phyloP scores from a whole-genome alignment of 2,888 invertebrate species.

The Brenthis daphne region DNA sequence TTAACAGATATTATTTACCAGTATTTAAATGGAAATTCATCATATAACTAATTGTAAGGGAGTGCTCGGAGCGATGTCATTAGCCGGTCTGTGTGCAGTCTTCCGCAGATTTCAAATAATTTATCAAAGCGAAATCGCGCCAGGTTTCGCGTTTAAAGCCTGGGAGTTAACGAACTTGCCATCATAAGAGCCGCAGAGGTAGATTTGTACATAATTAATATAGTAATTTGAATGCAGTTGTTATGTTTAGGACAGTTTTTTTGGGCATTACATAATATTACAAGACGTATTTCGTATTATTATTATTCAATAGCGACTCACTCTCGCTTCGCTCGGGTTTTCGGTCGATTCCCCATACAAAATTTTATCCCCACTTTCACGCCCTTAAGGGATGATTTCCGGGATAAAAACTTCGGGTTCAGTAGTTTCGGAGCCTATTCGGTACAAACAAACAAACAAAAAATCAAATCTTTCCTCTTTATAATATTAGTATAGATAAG shows the following conservation, averaged over 20 bases:
- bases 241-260: background rate
- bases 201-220: background rate
- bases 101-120: constrained; percentile 24
- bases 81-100: constrained; percentile 23
- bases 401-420: too few species aligned
- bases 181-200: constrained; percentile 5
- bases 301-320: too few species aligned
- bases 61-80: constrained; percentile 17
- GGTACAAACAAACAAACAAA: too few species aligned
- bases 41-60: constrained; percentile 20
- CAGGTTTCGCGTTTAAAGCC: constrained; percentile 18
- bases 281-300: too few species aligned
- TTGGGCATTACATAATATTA: too few species aligned
- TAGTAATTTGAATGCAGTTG: background rate
- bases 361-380: too few species aligned
- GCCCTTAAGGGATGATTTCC: too few species aligned
- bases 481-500: too few species aligned
- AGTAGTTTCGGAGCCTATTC: too few species aligned
- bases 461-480: too few species aligned
- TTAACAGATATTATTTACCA: background rate
- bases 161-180: constrained; percentile 12
- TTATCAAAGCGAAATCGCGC: constrained; percentile 21
- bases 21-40: constrained; percentile 19
- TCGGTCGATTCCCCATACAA: too few species aligned
- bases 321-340: too few species aligned